Conservation (phyloP, 1,140 invertebrate species). For the Macrostomum lignano region DNA sequence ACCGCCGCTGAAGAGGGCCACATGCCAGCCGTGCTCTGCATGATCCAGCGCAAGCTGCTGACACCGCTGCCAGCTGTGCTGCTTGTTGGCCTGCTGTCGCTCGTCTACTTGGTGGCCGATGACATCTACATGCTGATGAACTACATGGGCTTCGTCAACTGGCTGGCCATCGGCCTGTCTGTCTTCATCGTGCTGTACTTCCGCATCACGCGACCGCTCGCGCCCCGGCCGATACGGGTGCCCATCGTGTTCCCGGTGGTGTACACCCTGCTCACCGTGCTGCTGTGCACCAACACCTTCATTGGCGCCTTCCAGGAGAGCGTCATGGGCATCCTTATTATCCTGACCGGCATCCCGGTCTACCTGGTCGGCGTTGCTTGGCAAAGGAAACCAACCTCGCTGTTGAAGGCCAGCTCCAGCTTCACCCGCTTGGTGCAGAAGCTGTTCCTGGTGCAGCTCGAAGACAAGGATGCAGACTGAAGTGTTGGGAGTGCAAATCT, state of each 20-base stretch:
- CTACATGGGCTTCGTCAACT: slow-evolving; percentile 90
- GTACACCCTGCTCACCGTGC: neutral
- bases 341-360: slow-evolving; percentile 30
- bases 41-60: neutral
- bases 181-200: neutral
- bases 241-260: neutral
- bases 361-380: slow-evolving; percentile 29
- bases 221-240: neutral
- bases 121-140: slow-evolving; percentile 80
- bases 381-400: no score
- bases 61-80: neutral
- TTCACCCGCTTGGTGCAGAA: no score
- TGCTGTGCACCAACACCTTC: neutral
- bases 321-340: slow-evolving; percentile 40
- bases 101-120: slow-evolving; percentile 62
- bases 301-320: slow-evolving; percentile 33
- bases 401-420: no score
- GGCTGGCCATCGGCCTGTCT: neutral
- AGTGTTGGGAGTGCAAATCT: no score
- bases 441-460: no score
- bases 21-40: neutral
- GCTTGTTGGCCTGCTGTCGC: slow-evolving; percentile 43
- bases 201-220: neutral
- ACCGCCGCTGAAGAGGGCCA: neutral
- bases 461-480: no score